phyloP scores from a whole-genome alignment of 2,113 vertebrate genomes.

The Otocyon megalotis region DNA sequence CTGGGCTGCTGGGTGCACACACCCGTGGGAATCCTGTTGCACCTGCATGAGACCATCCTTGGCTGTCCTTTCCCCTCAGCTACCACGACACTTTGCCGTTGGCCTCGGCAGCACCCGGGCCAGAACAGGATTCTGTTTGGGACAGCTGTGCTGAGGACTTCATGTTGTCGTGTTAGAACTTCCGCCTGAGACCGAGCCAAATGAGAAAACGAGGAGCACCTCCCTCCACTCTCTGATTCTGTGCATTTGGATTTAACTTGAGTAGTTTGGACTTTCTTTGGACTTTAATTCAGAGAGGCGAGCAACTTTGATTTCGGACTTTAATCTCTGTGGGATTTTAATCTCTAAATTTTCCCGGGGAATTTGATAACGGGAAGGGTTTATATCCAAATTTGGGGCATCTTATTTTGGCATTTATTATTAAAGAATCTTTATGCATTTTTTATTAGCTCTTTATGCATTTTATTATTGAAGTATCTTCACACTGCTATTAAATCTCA shows the following conservation, averaged over 20 bases:
- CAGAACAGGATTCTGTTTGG: neutral
- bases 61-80: neutral
- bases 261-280: constrained; percentile 25
- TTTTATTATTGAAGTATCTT: constrained; percentile 79
- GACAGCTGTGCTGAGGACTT: neutral
- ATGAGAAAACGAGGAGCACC: neutral
- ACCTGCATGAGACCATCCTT: too few species aligned
- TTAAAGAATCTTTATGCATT: constrained; percentile 75
- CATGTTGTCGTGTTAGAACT: neutral
- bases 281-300: constrained; percentile 41
- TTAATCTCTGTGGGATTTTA: constrained; percentile 73
- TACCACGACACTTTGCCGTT: neutral
- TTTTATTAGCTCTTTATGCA: constrained; percentile 76
- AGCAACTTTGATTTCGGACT: constrained; percentile 71
- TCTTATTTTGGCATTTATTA: constrained; percentile 79
- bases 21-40: too few species aligned
- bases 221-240: neutral
- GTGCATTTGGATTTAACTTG: constrained; percentile 35
- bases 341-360: constrained; percentile 67
- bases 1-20: neutral
- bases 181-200: neutral
- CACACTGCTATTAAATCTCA: constrained; percentile 77
- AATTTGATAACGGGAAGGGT: constrained; percentile 73
- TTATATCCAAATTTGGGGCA: constrained; percentile 72
- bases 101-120: neutral